Conservation (phyloP, 2,113 vertebrate species). For the Triplophysa tibetana region DNA sequence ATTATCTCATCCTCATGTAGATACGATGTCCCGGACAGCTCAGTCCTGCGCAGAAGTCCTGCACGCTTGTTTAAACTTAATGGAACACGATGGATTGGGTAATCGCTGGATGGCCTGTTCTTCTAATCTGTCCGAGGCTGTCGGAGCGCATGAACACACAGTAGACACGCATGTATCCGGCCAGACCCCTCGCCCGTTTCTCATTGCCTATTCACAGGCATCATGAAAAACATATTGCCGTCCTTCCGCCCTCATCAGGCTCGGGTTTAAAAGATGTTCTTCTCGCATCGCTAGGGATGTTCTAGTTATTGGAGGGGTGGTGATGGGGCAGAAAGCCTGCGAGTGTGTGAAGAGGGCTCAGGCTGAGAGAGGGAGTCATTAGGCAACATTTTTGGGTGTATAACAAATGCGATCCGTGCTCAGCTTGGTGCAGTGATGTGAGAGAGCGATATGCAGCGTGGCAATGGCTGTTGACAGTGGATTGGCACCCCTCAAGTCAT, state of each 20-base stretch:
- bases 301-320: slow-evolving; percentile 38
- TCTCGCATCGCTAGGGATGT: slow-evolving; percentile 46
- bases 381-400: slow-evolving; percentile 46
- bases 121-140: slow-evolving; percentile 57
- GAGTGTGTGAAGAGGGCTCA: slow-evolving; percentile 23
- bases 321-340: background rate
- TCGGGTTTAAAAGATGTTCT: slow-evolving; percentile 49
- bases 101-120: slow-evolving; percentile 66
- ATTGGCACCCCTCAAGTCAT: slow-evolving; percentile 56
- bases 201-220: slow-evolving; percentile 55
- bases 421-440: slow-evolving; percentile 48
- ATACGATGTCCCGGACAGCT: slow-evolving; percentile 65
- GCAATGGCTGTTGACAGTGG: slow-evolving; percentile 53
- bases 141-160: slow-evolving; percentile 39
- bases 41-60: slow-evolving; percentile 53
- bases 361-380: slow-evolving; percentile 46
- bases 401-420: slow-evolving; percentile 45
- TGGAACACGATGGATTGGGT: slow-evolving; percentile 72
- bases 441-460: slow-evolving; percentile 44
- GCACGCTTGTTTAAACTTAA: slow-evolving; percentile 63
- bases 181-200: slow-evolving; percentile 15
- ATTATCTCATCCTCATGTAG: slow-evolving; percentile 74
- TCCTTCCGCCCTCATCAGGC: slow-evolving; percentile 47
- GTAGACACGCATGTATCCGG: background rate
- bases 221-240: slow-evolving; percentile 54